A percentile compares a stretch with the other conserved stretches of the same genome.
Evolutionary conservation across 2,113 vertebrate species (phyloP).

Genomic region (Pelmatolapia mariae): DNA sequence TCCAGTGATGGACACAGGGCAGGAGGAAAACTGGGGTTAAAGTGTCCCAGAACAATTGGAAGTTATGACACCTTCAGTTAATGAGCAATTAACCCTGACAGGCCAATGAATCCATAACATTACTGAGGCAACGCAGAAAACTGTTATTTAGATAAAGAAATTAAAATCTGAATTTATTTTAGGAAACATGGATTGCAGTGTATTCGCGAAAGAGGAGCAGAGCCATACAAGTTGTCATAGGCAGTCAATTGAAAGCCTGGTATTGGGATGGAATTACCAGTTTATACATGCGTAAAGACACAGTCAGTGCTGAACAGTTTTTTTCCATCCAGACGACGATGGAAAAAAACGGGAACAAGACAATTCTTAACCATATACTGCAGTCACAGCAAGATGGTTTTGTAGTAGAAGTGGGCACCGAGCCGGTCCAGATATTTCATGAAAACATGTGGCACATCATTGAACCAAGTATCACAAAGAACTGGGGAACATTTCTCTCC

Average conservation of each 20-base stretch:
- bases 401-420: neutral
- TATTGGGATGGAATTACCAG: neutral
- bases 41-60: neutral
- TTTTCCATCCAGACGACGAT: accelerated
- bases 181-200: neutral
- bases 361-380: neutral
- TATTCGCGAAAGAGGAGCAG: neutral
- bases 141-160: neutral
- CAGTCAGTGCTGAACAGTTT: neutral
- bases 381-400: neutral
- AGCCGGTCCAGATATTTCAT: neutral
- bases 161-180: neutral
- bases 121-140: neutral
- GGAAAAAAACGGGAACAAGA: neutral
- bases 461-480: neutral
- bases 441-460: neutral
- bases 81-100: neutral
- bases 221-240: neutral
- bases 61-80: neutral
- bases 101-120: neutral
- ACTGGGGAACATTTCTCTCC: neutral
- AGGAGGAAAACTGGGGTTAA: neutral
- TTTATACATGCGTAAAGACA: neutral
- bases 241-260: neutral
- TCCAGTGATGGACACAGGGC: accelerated